These are phyloP conservation scores for Tympanoctomys barrerae DNA, from an alignment of 2,797 vertebrate genomes.

Conservation along the genomic window DNA sequence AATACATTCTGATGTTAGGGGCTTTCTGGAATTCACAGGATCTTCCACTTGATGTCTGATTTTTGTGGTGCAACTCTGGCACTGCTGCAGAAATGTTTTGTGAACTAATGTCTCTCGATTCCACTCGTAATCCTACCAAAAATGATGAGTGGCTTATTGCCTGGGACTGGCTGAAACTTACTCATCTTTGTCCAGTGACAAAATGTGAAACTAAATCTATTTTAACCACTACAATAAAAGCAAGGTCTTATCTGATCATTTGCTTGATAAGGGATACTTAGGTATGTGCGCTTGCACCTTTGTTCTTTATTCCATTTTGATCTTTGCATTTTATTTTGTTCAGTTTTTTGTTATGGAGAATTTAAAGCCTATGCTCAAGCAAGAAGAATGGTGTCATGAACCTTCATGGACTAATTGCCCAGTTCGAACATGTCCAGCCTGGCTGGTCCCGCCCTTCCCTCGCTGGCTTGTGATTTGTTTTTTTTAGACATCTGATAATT, in stretches of 20 bases:
- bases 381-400: background rate
- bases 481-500: background rate
- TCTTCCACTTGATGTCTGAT: background rate
- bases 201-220: background rate
- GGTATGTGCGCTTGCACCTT: accelerated
- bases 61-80: background rate
- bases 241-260: background rate
- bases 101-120: background rate
- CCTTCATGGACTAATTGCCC: accelerated
- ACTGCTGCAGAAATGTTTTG: background rate
- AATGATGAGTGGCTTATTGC: background rate
- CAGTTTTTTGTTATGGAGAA: background rate
- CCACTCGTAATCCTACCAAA: background rate
- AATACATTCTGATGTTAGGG: background rate
- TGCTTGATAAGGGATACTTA: accelerated
- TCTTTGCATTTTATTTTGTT: background rate
- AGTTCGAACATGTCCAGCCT: accelerated
- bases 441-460: no score
- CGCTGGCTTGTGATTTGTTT: background rate
- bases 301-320: background rate
- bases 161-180: background rate
- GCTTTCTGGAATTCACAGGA: background rate
- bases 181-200: background rate
- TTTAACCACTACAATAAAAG: background rate
- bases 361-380: background rate